Base-by-base conservation (phyloP, 30 jellyfish, hydroid and myxozoan genomes). In the Aurelia aurita region DNA sequence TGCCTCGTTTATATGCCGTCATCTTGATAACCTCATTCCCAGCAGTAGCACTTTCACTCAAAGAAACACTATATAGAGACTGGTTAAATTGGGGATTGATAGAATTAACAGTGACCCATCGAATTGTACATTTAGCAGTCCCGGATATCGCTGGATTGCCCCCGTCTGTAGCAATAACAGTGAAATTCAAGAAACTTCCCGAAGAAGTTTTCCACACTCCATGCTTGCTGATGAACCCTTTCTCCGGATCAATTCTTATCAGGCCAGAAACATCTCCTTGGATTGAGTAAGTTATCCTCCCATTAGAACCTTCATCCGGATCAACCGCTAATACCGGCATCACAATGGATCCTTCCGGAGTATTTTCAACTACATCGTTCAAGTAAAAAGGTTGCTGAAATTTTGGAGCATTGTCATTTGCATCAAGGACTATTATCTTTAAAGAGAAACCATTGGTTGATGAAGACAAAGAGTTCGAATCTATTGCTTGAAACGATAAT, bases 291-390 rank as follows among this genome's bases (percentile, higher is more conserved):
- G 83, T 39, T 7, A 87, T 43, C 64, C 12, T 14, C 14, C 82
- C 87, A 75, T 87, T 87, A 20, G 46, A 57, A 22, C 87, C 91
- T 35, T 60, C 73, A 47, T 87, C 96, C 29, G 63, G 68, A 69
- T 87, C 96, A 18, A 53, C 22, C 0, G 96, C 96, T 9, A 58
- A 65, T 6, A 87, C 91, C 26, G 77, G 57, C 80, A 77, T 44
- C 14, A 87, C 75, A 25, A 87, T 77, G 13, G 91, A 53, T 14
- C 91, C 96, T 23, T 77, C 85, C 16, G 90, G 88, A 19, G 95
- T 82, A 75, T 84, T 84, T 72, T 90, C 97, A 27, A 76, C 69
- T 14, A 90, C 88, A 53, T 81, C 95, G 8, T 67, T 82, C 72
- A 45, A 25, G 32, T 74, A 70, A 22, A 27, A 69, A 19, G 87